A percentile compares a stretch with the other conserved stretches of the same genome.
These are phyloP conservation scores for Zalophus californianus DNA, from an alignment of 2,797 vertebrate genomes.

Conservation along the genomic window DNA sequence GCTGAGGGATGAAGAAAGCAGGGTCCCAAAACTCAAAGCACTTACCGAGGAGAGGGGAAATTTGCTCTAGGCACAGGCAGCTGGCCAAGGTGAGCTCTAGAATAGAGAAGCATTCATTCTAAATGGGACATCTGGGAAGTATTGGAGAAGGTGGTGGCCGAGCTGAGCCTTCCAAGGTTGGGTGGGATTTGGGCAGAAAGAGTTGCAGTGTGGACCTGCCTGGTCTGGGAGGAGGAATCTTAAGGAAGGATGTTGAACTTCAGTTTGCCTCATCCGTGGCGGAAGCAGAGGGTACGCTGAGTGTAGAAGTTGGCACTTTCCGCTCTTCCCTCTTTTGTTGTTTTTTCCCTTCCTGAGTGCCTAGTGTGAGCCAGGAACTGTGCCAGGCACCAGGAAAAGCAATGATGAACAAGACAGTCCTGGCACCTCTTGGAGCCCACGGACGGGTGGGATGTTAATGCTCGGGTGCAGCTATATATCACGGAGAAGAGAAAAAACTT, in stretches of 20 bases:
- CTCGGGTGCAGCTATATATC: fast-evolving
- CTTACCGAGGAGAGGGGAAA: neutral
- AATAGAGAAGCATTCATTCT: neutral
- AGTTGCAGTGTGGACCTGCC: too few relatives aligned
- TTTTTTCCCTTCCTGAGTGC: neutral
- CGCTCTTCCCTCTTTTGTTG: neutral
- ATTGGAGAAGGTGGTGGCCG: neutral
- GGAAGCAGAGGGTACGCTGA: neutral
- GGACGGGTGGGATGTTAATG: neutral
- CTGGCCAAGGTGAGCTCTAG: neutral
- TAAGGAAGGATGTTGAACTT: neutral
- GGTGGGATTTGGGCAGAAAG: neutral
- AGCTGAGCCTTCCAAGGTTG: neutral
- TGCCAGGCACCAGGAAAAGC: neutral
- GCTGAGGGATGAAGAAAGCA: neutral
- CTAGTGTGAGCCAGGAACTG: neutral
- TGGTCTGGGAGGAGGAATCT: neutral
- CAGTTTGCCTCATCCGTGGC: neutral
- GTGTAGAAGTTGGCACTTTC: neutral
- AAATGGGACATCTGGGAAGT: neutral
- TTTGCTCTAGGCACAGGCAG: fast-evolving
- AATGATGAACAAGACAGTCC: fast-evolving
- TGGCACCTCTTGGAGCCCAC: neutral
- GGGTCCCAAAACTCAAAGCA: neutral
- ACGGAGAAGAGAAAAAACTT: neutral